These are phyloP conservation scores for Bubalus kerabau DNA, from an alignment of 2,113 vertebrate species.

Conservation along the genomic window DNA sequence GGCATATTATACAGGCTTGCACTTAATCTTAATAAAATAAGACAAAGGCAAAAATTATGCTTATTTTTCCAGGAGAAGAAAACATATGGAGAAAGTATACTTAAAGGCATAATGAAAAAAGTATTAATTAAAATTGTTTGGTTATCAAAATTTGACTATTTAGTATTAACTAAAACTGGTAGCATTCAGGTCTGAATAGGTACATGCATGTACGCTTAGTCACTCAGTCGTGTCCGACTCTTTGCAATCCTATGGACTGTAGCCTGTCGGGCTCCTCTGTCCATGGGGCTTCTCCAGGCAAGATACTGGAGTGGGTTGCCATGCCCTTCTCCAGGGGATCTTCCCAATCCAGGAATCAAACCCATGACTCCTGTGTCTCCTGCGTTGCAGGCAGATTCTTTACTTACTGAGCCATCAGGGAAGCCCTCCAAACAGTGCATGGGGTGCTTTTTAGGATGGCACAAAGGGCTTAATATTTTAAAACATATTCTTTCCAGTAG, in stretches of 20 bases:
- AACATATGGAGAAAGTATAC: background rate
- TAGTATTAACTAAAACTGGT: background rate
- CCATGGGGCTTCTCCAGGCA: background rate
- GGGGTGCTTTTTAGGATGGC: background rate
- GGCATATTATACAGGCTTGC: background rate
- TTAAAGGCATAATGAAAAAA: slow-evolving; percentile 4
- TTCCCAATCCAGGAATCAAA: background rate
- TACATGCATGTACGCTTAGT: background rate
- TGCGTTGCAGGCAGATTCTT: background rate
- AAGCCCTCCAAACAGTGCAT: background rate
- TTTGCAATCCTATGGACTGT: background rate
- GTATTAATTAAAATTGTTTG: background rate
- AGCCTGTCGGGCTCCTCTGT: background rate
- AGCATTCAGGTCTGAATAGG: background rate
- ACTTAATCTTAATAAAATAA: background rate
- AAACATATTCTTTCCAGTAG: background rate
- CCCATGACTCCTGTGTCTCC: background rate
- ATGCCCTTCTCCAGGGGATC: background rate
- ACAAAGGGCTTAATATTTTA: background rate
- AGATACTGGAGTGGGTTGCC: background rate
- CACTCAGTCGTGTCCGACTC: rapidly evolving
- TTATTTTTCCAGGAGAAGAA: slow-evolving; percentile 15
- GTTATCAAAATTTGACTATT: background rate
- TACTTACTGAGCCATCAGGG: background rate
- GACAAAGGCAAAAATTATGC: background rate